Conservation (phyloP, 2,888 invertebrate species). For the Leucophora obtusa region DNA sequence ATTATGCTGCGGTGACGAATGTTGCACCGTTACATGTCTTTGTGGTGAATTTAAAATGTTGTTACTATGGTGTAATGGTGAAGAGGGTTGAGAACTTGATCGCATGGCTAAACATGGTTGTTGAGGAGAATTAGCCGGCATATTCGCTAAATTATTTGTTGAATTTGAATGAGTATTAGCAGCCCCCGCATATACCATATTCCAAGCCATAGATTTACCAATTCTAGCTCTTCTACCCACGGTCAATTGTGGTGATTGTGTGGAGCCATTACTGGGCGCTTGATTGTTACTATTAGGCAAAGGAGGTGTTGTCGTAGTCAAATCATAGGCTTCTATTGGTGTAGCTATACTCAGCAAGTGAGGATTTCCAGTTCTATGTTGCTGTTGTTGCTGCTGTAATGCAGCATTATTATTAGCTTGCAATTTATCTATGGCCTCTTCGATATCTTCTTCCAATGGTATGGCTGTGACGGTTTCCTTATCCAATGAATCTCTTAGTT, state of each 20-base stretch:
- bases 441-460: slow-evolving; percentile 70
- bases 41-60: slow-evolving; percentile 28
- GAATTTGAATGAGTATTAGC: slow-evolving; percentile 44
- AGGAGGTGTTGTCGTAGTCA: slow-evolving; percentile 81
- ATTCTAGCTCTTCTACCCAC: slow-evolving; percentile 80
- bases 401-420: slow-evolving; percentile 35
- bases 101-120: slow-evolving; percentile 21
- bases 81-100: slow-evolving; percentile 45
- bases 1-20: slow-evolving; percentile 34
- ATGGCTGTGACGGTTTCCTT: slow-evolving; percentile 51
- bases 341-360: slow-evolving; percentile 38
- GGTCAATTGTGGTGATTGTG: slow-evolving; percentile 63
- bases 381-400: slow-evolving; percentile 18
- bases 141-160: neutral
- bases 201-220: slow-evolving; percentile 85
- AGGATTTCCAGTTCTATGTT: slow-evolving; percentile 8
- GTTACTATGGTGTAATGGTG: slow-evolving; percentile 51
- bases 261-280: slow-evolving; percentile 65
- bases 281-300: slow-evolving; percentile 72
- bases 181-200: slow-evolving; percentile 78
- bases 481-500: slow-evolving; percentile 67
- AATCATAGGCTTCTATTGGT: slow-evolving; percentile 72
- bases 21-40: slow-evolving; percentile 6
- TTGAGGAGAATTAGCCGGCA: slow-evolving; percentile 16
- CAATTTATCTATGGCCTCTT: slow-evolving; percentile 79